Conservation (phyloP, 92 coral and sea anemone species). For the Blastomussa wellsi region DNA sequence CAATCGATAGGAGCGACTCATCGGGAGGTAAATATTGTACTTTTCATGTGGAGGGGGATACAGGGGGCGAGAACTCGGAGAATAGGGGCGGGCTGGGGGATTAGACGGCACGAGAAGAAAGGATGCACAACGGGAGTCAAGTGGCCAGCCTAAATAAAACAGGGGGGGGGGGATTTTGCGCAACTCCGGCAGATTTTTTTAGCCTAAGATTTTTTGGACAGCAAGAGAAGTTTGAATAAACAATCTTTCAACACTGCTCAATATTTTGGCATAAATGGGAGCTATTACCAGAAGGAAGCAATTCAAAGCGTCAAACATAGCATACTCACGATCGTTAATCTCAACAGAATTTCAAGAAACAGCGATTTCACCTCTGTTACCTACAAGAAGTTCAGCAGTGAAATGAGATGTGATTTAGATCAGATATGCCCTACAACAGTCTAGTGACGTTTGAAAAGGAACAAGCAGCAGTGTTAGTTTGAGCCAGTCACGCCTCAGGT, state of each 20-base stretch:
- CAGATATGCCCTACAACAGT: neutral
- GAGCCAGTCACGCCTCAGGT: neutral
- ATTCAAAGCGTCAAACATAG: neutral
- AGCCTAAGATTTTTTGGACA: no score
- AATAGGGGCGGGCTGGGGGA: neutral
- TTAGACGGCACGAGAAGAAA: neutral
- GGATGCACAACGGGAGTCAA: neutral
- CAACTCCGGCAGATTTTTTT: no score
- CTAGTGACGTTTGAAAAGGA: neutral
- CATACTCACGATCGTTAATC: neutral
- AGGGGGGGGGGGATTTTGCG: no score
- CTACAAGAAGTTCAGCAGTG: slow-evolving; percentile 24
- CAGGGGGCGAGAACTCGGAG: neutral
- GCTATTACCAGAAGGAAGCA: no score
- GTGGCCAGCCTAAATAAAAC: no score
- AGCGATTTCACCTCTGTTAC: slow-evolving; percentile 27
- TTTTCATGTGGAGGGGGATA: neutral
- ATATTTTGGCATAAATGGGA: no score
- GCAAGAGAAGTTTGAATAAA: no score
- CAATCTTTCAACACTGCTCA: no score
- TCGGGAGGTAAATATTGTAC: slow-evolving; percentile 63
- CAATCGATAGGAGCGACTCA: slow-evolving; percentile 55
- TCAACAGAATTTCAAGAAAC: slow-evolving; percentile 47
- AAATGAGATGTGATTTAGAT: neutral
- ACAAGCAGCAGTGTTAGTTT: neutral